These are phyloP conservation scores for Lepidothrix coronata DNA, from an alignment of 2,113 vertebrate species.

Conservation along the genomic window DNA sequence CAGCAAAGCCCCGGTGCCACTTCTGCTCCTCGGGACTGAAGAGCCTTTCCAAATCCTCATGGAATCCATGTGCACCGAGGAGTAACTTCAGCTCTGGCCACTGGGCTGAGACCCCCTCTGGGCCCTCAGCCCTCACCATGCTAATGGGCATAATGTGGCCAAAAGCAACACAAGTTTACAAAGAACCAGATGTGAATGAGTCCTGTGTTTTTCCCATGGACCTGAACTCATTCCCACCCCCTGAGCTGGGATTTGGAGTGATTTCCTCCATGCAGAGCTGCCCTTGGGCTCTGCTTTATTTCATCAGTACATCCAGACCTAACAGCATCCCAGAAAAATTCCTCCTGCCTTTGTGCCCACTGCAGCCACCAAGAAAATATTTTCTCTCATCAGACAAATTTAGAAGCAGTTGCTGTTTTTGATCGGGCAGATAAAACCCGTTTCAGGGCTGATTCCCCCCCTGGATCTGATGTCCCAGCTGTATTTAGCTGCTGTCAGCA, in stretches of 20 bases:
- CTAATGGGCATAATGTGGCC: fast-evolving
- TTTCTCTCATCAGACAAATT: neutral
- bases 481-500: neutral
- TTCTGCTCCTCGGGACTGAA: neutral
- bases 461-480: neutral
- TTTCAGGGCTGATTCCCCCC: neutral
- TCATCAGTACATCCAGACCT: neutral
- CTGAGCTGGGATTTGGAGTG: neutral
- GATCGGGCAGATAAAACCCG: fast-evolving
- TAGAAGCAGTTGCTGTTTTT: neutral
- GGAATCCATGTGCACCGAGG: neutral
- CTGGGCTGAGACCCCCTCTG: fast-evolving
- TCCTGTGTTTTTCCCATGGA: fast-evolving
- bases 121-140: fast-evolving
- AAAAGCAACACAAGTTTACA: neutral
- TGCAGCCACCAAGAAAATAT: neutral
- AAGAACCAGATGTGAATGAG: fast-evolving
- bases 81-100: neutral
- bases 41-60: neutral
- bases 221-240: neutral
- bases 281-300: neutral
- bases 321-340: neutral
- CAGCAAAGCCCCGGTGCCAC: fast-evolving
- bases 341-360: neutral
- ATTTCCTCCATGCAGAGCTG: neutral